A percentile compares a stretch with the other conserved stretches of the same genome.
phyloP scores from a whole-genome alignment of 2,888 invertebrate genomes.

The Epinotia brunnichana region DNA sequence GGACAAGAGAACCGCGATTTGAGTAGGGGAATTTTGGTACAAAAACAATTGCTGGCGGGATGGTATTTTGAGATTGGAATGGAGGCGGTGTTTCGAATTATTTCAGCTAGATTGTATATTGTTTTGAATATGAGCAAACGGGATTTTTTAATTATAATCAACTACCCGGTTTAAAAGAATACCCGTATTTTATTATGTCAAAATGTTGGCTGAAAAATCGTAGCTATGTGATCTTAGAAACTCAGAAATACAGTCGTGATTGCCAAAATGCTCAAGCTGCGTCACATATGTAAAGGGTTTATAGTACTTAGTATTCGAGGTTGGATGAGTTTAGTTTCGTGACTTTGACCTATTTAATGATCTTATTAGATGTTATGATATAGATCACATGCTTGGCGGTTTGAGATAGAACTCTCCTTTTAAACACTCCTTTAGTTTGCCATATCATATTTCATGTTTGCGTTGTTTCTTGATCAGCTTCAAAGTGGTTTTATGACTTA shows the following conservation, averaged over 20 bases:
- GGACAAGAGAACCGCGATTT: constrained; percentile 63
- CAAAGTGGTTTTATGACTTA: constrained; percentile 12
- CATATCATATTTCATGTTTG: constrained; percentile 37
- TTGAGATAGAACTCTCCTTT: background rate
- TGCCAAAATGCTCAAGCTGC: constrained; percentile 21
- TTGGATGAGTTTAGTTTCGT: constrained; percentile 24
- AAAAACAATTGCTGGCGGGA: background rate
- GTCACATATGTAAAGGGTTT: constrained; percentile 25
- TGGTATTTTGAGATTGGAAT: background rate
- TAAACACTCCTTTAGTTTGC: background rate
- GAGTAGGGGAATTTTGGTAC: constrained; percentile 23
- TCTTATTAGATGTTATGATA: constrained; percentile 13
- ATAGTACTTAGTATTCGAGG: constrained; percentile 22
- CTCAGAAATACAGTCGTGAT: constrained; percentile 30
- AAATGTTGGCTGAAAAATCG: background rate
- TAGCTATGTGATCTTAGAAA: background rate
- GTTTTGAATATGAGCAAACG: constrained; percentile 5
- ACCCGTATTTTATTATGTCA: background rate
- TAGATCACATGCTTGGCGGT: background rate
- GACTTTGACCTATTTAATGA: constrained; percentile 39
- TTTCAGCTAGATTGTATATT: constrained; percentile 16
- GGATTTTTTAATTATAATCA: background rate
- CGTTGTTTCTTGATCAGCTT: background rate
- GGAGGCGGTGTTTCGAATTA: background rate
- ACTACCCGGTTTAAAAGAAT: background rate